A percentile compares a stretch with the other conserved stretches of the same genome.
phyloP scores from a whole-genome alignment of 2,797 vertebrate species.

The Natrix natrix region DNA sequence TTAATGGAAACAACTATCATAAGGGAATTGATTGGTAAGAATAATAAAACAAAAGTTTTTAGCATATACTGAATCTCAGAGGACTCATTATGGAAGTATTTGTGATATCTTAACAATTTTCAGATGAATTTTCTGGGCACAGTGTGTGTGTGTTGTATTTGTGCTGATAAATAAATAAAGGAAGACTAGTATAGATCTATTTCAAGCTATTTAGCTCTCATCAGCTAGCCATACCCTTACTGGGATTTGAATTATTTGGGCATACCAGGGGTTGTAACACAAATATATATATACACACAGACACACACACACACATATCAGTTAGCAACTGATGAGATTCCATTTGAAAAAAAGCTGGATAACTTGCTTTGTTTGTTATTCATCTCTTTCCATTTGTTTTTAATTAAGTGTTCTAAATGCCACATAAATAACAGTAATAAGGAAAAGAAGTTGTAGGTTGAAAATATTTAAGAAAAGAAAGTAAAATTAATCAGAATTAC shows the following conservation, averaged over 20 bases:
- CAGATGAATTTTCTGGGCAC: conserved; percentile 56
- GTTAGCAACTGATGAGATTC: conserved; percentile 52
- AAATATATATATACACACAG: too few relatives aligned
- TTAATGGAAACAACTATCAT: conserved; percentile 97
- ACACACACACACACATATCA: conserved; percentile 27
- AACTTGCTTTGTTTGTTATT: neutral
- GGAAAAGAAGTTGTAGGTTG: neutral
- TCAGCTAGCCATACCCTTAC: too few relatives aligned
- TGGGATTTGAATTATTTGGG: too few relatives aligned
- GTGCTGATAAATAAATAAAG: too few relatives aligned
- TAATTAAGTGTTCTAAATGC: neutral
- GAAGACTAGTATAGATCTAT: too few relatives aligned
- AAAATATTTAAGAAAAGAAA: neutral
- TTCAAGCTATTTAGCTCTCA: too few relatives aligned
- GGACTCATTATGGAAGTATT: conserved; percentile 54
- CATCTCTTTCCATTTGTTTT: neutral
- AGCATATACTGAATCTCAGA: conserved; percentile 43
- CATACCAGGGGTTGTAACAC: too few relatives aligned
- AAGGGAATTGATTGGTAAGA: conserved; percentile 97
- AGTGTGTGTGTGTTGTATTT: neutral
- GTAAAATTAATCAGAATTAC: neutral
- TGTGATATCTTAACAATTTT: conserved; percentile 53
- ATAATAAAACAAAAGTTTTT: conserved; percentile 42
- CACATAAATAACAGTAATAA: neutral
- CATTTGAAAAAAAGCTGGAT: conserved; percentile 5